These are phyloP conservation scores for Diglossa brunneiventris DNA, from an alignment of 2,113 vertebrate species.

Conservation along the genomic window DNA sequence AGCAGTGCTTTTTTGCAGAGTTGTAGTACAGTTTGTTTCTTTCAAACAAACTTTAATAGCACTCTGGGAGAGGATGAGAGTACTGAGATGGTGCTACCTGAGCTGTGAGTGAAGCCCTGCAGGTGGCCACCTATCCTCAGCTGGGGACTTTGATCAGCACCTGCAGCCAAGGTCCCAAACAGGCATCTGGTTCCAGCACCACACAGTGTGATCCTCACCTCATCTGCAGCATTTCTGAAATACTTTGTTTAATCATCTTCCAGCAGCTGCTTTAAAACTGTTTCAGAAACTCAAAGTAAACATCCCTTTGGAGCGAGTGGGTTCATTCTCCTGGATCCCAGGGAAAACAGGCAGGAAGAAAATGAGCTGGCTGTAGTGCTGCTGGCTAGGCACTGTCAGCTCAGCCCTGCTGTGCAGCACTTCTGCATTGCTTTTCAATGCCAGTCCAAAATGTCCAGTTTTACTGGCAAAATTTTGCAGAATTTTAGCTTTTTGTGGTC, in stretches of 20 bases:
- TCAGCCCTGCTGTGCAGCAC: neutral
- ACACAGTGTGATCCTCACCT: accelerated
- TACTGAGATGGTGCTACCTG: neutral
- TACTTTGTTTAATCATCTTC: neutral
- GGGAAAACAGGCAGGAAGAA: neutral
- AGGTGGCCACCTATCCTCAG: neutral
- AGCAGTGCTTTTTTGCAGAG: neutral
- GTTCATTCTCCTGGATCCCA: neutral
- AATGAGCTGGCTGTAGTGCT: neutral
- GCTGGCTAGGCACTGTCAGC: neutral
- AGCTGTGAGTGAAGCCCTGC: neutral
- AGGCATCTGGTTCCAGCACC: neutral
- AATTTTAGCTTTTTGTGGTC: neutral
- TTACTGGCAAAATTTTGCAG: neutral
- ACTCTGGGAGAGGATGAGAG: neutral
- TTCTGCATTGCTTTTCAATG: neutral
- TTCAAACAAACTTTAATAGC: neutral
- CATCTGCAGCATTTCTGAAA: neutral
- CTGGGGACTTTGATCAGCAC: neutral
- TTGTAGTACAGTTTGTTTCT: neutral
- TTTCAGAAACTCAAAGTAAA: neutral
- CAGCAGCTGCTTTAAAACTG: neutral
- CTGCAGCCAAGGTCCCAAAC: neutral
- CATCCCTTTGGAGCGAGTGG: neutral
- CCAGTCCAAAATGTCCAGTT: neutral